These are phyloP conservation scores for Heliconius charithonia DNA, from an alignment of 2,888 invertebrate genomes.

Conservation along the genomic window DNA sequence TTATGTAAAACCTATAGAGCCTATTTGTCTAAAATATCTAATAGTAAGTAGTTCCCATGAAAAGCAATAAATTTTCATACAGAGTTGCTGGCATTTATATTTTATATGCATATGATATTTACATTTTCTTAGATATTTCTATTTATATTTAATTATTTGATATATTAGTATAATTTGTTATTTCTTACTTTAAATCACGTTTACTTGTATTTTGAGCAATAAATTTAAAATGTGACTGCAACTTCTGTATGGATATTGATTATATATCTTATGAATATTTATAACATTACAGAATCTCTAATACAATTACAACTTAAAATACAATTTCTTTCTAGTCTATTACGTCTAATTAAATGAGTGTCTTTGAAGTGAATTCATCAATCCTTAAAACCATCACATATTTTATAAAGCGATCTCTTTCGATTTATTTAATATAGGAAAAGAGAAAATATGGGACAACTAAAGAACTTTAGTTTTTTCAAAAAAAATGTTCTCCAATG, in stretches of 20 bases:
- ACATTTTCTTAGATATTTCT: background rate
- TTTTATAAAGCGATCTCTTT: constrained; percentile 8
- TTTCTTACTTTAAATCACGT: constrained; percentile 4
- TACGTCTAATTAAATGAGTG: constrained; percentile 17
- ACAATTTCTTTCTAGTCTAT: constrained; percentile 37
- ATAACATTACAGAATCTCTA: constrained; percentile 43
- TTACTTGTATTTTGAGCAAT: constrained; percentile 2
- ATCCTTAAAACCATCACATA: constrained; percentile 20
- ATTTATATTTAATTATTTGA: background rate
- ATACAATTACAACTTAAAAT: constrained; percentile 35
- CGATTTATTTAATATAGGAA: background rate
- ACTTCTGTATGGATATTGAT: constrained; percentile 32
- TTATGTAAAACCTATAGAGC: constrained; percentile 65
- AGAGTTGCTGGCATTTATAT: constrained; percentile 33
- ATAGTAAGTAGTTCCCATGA: constrained; percentile 60
- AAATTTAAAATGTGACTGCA: constrained; percentile 29
- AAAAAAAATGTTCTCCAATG: constrained; percentile 61
- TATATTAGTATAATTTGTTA: constrained; percentile 1
- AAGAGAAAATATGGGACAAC: background rate
- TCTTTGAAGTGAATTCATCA: constrained; percentile 37
- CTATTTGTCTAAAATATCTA: constrained; percentile 53
- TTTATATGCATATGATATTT: constrained; percentile 12
- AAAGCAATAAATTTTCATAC: constrained; percentile 40
- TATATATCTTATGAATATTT: constrained; percentile 35
- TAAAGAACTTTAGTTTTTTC: background rate